Base-by-base conservation (phyloP, 2,113 vertebrate genomes). In the Danionella cerebrum region DNA sequence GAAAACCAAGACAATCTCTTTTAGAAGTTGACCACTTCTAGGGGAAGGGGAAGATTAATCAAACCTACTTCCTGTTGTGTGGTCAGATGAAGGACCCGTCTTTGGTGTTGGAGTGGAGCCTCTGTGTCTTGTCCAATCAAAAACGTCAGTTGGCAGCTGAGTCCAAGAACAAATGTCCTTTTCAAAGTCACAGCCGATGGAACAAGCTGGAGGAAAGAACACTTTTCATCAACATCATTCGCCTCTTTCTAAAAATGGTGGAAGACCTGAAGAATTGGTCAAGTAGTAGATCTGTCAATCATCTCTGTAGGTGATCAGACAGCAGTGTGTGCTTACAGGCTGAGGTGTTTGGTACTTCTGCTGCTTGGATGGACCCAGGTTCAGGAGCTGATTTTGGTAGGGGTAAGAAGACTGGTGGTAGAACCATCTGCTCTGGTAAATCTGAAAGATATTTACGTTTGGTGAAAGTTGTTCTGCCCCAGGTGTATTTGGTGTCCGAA, bases 101-200 rank as follows among this genome's bases (percentile, higher is more conserved):
- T 62, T 9, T 6, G 36, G 9, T 13, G 79, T 77, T 21, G 79
- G 48, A 3, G 80, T 79, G 74, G 78, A 60, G 53, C 80, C 80
- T 25, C 16, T 73, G 24, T 75, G 60, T 47, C 78, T 67, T 9
- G 70, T 82, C 80, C 80, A 82, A 65, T 91, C 82, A 79, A 90
- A 85, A 74, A 82, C 88, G 76, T 86, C 90, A 45, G 65, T 79
- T 18, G 78, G 38, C 16, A 84, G 71, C 72, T 83, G 89, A 16
- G 78, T 60, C 91, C 90, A 92, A 1, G 69, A 78, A 73, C 91
- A 92, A 29, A 88, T 41, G 38, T 74, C 74, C 0, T 47, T 22
- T 5, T 91, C 90, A 8, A 93, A 93, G 68, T 86, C 66, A 31
- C 88, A 88, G 52, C 79, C 72, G 2, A 87, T 31, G 19, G 67